A percentile compares a stretch with the other conserved stretches of the same genome.
Evolutionary conservation across 2,888 invertebrate genomes (phyloP).

Genomic region (Chrysodeixis includens): DNA sequence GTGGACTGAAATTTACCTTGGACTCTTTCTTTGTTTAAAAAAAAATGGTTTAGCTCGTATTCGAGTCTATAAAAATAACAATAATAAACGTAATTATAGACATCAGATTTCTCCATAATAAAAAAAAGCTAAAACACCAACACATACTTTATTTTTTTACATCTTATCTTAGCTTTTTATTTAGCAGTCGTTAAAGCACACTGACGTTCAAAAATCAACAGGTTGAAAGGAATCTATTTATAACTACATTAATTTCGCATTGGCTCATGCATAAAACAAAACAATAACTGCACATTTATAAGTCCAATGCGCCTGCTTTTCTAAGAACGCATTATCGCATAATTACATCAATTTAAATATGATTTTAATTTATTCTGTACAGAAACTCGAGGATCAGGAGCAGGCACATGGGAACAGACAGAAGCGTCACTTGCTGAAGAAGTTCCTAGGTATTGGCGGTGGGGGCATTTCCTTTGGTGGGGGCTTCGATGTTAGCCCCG

Average conservation of each 20-base stretch:
- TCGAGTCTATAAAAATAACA: no score
- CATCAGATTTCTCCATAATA: no score
- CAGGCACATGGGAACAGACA: slow-evolving; percentile 68
- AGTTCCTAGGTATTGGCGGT: slow-evolving; percentile 58
- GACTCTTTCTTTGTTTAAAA: no score
- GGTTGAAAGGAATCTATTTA: slow-evolving; percentile 19
- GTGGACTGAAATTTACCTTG: no score
- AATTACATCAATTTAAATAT: neutral
- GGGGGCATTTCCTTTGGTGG: slow-evolving; percentile 43
- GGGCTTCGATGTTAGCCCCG: slow-evolving; percentile 24
- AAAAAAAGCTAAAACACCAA: no score
- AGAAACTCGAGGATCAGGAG: slow-evolving; percentile 85
- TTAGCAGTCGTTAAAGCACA: no score
- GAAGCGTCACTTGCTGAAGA: slow-evolving; percentile 71
- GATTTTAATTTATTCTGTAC: slow-evolving; percentile 36
- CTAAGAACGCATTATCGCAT: neutral
- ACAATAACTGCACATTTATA: neutral
- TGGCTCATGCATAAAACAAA: neutral
- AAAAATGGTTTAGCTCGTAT: no score
- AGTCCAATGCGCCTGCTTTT: neutral
- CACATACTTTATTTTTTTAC: no score
- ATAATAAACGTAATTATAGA: no score
- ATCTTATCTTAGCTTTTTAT: no score
- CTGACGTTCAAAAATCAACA: no score
- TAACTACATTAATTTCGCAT: slow-evolving; percentile 11